Conservation (phyloP, 2,797 vertebrate genomes). For the Enteromius treurensis region DNA sequence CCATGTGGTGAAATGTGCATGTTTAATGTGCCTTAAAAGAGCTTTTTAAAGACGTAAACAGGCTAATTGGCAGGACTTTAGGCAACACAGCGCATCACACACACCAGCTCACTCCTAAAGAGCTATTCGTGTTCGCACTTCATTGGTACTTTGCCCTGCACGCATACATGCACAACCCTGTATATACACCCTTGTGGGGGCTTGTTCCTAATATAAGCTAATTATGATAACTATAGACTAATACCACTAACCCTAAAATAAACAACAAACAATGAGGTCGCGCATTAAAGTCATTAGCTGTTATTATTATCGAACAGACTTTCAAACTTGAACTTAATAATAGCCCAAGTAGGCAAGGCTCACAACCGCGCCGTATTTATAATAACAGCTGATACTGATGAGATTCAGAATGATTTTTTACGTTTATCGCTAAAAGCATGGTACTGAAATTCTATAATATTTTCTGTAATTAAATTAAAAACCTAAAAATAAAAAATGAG, state of each 20-base stretch:
- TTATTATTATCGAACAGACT: background rate
- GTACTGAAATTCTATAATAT: background rate
- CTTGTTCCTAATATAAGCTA: conserved; percentile 16
- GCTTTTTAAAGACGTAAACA: conserved; percentile 79
- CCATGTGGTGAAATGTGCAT: conserved; percentile 75
- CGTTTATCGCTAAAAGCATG: background rate
- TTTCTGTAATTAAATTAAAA: background rate
- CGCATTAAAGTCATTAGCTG: background rate
- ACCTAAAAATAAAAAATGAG: background rate
- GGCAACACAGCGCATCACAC: conserved; percentile 68
- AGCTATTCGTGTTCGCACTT: conserved; percentile 60
- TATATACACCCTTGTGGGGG: conserved; percentile 43
- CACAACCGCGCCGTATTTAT: background rate
- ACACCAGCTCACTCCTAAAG: conserved; percentile 71
- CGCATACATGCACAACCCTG: conserved; percentile 46
- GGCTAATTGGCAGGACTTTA: conserved; percentile 71
- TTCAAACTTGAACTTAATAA: background rate
- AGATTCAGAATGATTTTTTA: background rate
- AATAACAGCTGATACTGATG: background rate
- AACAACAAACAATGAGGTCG: conserved; percentile 50
- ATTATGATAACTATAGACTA: conserved; percentile 38
- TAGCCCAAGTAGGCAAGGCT: background rate
- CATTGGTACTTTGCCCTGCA: conserved; percentile 52
- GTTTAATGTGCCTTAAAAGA: conserved; percentile 84
- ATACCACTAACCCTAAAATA: conserved; percentile 62